These are phyloP conservation scores for Delia radicum DNA, from an alignment of 1,140 invertebrate genomes.

Conservation along the genomic window DNA sequence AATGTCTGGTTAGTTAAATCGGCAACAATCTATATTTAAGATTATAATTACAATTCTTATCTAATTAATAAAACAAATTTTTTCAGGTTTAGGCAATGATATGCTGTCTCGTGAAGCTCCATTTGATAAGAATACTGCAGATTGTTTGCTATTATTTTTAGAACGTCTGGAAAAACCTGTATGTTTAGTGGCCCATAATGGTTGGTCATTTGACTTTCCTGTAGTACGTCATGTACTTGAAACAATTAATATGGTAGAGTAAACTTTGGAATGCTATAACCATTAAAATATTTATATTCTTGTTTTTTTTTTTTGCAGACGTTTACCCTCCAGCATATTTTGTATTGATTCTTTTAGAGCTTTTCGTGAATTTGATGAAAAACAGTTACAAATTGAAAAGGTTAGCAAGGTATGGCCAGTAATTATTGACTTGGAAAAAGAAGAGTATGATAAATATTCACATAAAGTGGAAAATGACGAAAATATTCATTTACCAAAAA, in stretches of 20 bases:
- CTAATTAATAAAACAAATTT: no score
- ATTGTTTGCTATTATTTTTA: conserved; percentile 65
- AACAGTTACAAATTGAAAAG: neutral
- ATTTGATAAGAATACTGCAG: conserved; percentile 62
- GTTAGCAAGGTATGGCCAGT: no score
- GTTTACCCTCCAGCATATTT: conserved; percentile 36
- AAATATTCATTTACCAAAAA: no score
- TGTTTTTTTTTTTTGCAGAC: conserved; percentile 1
- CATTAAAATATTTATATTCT: conserved; percentile 25
- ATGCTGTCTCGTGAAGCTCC: conserved; percentile 60
- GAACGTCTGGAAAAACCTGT: conserved; percentile 64
- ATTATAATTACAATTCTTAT: no score
- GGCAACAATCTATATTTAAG: no score
- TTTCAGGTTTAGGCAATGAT: conserved; percentile 66
- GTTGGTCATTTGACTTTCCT: conserved; percentile 75
- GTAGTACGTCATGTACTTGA: conserved; percentile 65
- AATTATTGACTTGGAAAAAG: no score
- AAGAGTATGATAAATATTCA: no score
- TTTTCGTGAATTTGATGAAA: conserved; percentile 39
- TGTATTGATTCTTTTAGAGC: conserved; percentile 39
- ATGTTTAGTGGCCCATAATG: conserved; percentile 80
- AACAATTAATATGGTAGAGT: conserved; percentile 44
- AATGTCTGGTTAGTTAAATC: conserved; percentile 58
- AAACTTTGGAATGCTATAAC: conserved; percentile 58
- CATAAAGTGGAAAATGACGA: neutral